Evolutionary conservation across 2,113 vertebrate species (phyloP).

Genomic region (Albula glossodonta): DNA sequence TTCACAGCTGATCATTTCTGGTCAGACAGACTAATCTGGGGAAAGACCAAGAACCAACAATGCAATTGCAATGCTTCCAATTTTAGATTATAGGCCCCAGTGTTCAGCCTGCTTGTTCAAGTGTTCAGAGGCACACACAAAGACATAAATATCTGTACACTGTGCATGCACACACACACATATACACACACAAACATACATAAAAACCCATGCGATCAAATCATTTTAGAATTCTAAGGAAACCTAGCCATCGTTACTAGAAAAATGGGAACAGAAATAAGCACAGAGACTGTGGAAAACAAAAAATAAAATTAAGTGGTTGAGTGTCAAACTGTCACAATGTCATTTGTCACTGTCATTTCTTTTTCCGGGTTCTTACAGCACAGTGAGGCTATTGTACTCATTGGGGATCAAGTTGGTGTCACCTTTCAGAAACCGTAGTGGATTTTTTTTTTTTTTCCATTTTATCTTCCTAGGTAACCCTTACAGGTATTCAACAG

Average conservation of each 20-base stretch:
- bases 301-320: neutral
- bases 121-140: no score
- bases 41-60: slow-evolving; percentile 4
- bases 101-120: no score
- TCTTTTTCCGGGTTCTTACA: neutral
- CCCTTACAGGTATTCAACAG: neutral
- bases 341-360: neutral
- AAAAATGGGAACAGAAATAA: no score
- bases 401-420: neutral
- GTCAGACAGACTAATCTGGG: slow-evolving; percentile 28
- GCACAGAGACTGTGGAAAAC: neutral
- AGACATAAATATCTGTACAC: no score
- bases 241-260: no score
- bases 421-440: neutral
- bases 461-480: neutral
- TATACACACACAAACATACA: no score
- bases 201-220: no score
- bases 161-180: no score
- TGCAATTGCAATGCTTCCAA: slow-evolving; percentile 37
- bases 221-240: no score
- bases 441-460: neutral
- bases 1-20: slow-evolving; percentile 66
- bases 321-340: neutral
- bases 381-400: neutral
- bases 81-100: slow-evolving; percentile 1